These are phyloP conservation scores for Argyresthia albistria DNA, from an alignment of 2,888 invertebrate genomes.

Conservation along the genomic window DNA sequence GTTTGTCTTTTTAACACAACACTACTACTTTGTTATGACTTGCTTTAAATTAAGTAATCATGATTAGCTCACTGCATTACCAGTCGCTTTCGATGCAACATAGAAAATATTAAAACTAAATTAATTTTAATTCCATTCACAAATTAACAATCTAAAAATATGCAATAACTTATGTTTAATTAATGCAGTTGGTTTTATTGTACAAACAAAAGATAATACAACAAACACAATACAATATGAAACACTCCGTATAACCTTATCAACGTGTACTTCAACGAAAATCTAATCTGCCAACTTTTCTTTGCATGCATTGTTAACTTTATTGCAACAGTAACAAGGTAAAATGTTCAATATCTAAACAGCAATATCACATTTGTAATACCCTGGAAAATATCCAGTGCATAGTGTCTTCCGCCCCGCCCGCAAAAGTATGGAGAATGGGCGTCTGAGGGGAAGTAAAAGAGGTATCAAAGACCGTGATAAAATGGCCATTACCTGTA, in stretches of 20 bases:
- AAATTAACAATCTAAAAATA: no score
- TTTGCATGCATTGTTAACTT: conserved; percentile 9
- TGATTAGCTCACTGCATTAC: no score
- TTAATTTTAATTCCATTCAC: no score
- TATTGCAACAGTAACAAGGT: conserved; percentile 12
- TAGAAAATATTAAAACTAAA: no score
- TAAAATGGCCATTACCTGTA: conserved; percentile 20
- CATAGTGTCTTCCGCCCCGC: conserved; percentile 24
- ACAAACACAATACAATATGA: no score
- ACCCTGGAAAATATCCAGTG: conserved; percentile 16
- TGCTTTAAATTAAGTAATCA: no score
- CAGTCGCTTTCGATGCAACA: no score
- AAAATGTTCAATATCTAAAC: conserved; percentile 9
- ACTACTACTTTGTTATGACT: conserved; percentile 4
- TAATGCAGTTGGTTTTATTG: no score
- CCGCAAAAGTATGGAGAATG: conserved; percentile 10
- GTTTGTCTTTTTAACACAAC: neutral
- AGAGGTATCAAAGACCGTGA: conserved; percentile 25
- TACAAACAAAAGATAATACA: no score
- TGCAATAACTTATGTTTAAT: no score
- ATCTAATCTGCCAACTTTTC: conserved; percentile 37
- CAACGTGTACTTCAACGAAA: conserved; percentile 42
- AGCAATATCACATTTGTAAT: conserved; percentile 14
- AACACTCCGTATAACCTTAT: conserved; percentile 53
- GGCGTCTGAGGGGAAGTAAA: conserved; percentile 14